Evolutionary conservation across 2,888 invertebrate species (phyloP).

Genomic region (Sipha maydis): DNA sequence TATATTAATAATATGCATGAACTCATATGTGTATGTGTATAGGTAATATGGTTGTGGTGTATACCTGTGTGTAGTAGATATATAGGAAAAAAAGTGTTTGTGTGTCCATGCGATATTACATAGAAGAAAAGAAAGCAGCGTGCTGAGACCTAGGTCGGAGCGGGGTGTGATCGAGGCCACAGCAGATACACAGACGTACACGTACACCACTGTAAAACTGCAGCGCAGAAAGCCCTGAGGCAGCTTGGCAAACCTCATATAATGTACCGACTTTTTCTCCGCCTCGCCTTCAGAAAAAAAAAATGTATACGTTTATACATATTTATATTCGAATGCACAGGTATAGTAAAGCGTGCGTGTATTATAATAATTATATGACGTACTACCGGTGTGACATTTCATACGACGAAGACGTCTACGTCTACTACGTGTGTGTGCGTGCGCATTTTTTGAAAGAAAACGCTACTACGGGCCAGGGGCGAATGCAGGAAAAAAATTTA

Average conservation of each 20-base stretch:
- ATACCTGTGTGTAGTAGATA: neutral
- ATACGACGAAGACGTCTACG: neutral
- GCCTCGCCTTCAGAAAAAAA: constrained; percentile 51
- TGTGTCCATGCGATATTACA: constrained; percentile 6
- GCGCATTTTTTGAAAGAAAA: neutral
- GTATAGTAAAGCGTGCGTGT: neutral
- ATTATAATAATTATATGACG: constrained; percentile 7
- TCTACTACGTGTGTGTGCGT: neutral
- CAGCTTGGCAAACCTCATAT: constrained; percentile 46
- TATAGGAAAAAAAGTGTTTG: constrained; percentile 17
- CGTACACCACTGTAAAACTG: neutral
- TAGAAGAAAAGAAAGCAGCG: constrained; percentile 58
- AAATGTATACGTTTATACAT: neutral
- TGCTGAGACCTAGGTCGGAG: constrained; percentile 19
- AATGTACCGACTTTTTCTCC: constrained; percentile 46
- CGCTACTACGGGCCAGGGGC: neutral
- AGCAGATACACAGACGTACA: neutral
- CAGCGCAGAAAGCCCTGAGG: constrained; percentile 31
- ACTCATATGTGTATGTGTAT: neutral
- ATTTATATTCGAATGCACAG: neutral
- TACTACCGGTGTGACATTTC: constrained; percentile 33
- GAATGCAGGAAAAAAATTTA: too few species aligned
- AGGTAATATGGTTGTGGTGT: neutral
- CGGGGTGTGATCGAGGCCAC: constrained; percentile 60
- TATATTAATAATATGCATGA: neutral